Evolutionary conservation across 2,797 vertebrate genomes (phyloP), one percentile per base, ranked within the genome.

Genomic region (Salmo trutta): DNA sequence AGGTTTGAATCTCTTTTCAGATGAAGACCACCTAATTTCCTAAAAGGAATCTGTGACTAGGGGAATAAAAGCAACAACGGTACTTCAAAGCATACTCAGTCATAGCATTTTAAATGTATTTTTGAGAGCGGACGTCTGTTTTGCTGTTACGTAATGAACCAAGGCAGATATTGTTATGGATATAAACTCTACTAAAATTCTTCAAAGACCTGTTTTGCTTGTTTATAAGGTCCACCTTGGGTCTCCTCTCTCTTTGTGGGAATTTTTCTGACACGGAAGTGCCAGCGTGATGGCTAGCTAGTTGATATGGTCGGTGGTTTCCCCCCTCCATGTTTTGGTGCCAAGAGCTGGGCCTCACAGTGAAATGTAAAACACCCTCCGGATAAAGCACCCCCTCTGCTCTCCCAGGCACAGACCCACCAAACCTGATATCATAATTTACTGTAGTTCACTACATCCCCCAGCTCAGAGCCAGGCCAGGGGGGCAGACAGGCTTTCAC

Each of bases 391-490:
- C 29, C 66, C 41, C 10, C 53, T 59, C 64, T 33, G 10, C 71
- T 54, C 74, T 71, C 74, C 56, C 59, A 75, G 59, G 56, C 67
- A 10, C 36, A 64, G 75, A 15, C 65, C 76, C 62, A 73, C 76
- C 69, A 78, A 82, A 86, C 77, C 73, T 83, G 77, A 89, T 84
- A 77, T 75, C 77, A 79, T 77, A 47, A 84, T 84, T 81, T 82
- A 84, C 77, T 78, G 78, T 81, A 84, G 77, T 24, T 41, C 41
- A 27, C 51, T 54, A n/a, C n/a, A n/a, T 71, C 59, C 59, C n/a
- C 68, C 62, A 79, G 56, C 64, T 59, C 17, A 73, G 36, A 31
- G 72, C 12, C 62, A 71, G 65, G 73, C 59, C 77, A 47, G 41
- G 78, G 73, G 71, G 29, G 64, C 27, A 54, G 47, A 52, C 27